These are phyloP conservation scores for Philopotamus ludificatus DNA, from an alignment of 1,140 invertebrate genomes.

Conservation along the genomic window DNA sequence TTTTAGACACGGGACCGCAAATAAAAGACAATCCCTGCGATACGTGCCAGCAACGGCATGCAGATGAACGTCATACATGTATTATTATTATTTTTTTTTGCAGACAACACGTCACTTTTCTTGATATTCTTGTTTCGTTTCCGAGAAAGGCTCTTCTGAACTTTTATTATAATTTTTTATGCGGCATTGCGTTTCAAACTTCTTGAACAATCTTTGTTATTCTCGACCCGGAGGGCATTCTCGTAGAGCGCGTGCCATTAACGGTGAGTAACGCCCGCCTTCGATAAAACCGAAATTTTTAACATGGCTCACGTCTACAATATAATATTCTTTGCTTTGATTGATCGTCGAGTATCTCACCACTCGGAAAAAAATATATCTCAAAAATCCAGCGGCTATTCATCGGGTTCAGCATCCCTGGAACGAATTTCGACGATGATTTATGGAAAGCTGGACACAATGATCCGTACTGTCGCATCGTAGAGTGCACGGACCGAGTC, in stretches of 20 bases:
- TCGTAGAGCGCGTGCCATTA: slow-evolving; percentile 2
- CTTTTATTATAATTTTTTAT: not conserved
- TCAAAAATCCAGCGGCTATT: too few species aligned
- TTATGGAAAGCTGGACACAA: not conserved
- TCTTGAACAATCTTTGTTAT: slow-evolving; percentile 4
- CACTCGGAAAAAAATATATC: too few species aligned
- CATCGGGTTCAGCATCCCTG: too few species aligned
- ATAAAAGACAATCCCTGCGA: not conserved
- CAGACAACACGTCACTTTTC: not conserved
- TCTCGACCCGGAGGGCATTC: not conserved
- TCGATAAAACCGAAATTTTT: not conserved
- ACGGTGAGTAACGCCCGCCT: slow-evolving; percentile 1
- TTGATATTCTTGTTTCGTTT: not conserved
- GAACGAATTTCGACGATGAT: not conserved
- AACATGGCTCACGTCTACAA: too few species aligned
- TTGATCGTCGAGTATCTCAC: too few species aligned
- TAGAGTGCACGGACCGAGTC: not conserved
- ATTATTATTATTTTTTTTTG: not conserved
- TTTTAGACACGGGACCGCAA: not conserved
- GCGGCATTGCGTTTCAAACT: not conserved
- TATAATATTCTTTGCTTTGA: too few species aligned
- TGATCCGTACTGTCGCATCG: not conserved
- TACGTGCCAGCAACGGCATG: not conserved
- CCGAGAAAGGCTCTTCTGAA: not conserved
- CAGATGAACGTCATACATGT: not conserved